A percentile compares a stretch with the other conserved stretches of the same genome.
These are phyloP conservation scores for Limnephilus auricula DNA, from an alignment of 2,888 invertebrate species.

Conservation along the genomic window DNA sequence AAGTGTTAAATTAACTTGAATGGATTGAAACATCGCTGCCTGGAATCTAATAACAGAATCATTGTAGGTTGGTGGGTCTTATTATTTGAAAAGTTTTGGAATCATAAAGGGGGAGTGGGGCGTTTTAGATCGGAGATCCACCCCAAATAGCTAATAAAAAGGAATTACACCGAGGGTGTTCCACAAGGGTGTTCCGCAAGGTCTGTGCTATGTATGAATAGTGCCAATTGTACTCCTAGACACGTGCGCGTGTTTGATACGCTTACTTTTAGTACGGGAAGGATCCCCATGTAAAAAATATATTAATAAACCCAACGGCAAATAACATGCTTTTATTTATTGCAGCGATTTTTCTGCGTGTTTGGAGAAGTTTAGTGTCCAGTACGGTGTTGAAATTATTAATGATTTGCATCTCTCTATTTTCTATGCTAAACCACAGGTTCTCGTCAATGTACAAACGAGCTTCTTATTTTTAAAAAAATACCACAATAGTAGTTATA, in stretches of 20 bases:
- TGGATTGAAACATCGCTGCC: neutral
- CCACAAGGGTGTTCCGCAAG: conserved; percentile 21
- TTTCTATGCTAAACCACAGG: neutral
- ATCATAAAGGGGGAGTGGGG: conserved; percentile 47
- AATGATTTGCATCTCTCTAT: neutral
- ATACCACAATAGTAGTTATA: too few relatives aligned
- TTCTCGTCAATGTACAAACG: neutral
- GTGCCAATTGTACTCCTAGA: conserved; percentile 57
- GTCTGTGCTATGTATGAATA: conserved; percentile 23
- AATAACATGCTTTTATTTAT: conserved; percentile 20
- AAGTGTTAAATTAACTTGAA: neutral
- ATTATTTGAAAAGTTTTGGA: conserved; percentile 52
- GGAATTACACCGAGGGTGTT: conserved; percentile 57
- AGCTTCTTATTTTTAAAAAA: too few relatives aligned
- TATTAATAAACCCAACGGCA: conserved; percentile 37
- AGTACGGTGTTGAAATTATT: neutral
- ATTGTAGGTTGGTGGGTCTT: neutral
- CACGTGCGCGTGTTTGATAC: conserved; percentile 62
- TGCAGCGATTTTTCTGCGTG: neutral
- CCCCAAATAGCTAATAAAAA: conserved; percentile 64
- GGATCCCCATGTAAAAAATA: conserved; percentile 29
- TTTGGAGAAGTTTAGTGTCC: neutral
- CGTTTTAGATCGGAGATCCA: conserved; percentile 48
- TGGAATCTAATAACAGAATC: neutral
- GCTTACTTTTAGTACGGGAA: conserved; percentile 12